These are phyloP conservation scores for Myotis lucifugus DNA, from an alignment of 2,113 vertebrate genomes.

Conservation along the genomic window DNA sequence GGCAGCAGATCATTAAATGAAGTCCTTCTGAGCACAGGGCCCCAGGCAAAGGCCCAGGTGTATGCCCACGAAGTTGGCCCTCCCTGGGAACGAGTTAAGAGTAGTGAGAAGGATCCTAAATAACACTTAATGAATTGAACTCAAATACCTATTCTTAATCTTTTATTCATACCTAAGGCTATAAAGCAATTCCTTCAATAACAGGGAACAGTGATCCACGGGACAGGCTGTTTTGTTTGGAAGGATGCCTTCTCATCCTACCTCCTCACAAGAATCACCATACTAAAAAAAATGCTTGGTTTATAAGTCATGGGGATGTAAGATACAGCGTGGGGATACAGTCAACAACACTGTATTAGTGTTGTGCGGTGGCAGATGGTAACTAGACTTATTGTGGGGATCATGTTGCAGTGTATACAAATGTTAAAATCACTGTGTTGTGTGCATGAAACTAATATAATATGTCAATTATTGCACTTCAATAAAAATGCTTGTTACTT, in stretches of 20 bases:
- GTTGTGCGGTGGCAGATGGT: background rate
- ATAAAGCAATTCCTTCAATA: background rate
- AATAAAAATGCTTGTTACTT: background rate
- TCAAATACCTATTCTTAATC: background rate
- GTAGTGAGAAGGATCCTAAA: background rate
- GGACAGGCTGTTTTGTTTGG: background rate
- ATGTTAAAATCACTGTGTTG: background rate
- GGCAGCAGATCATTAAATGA: background rate
- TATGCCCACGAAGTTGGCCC: fast-evolving
- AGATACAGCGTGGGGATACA: no score
- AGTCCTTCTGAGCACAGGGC: background rate
- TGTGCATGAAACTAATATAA: background rate
- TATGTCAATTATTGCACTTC: background rate
- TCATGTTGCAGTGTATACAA: background rate
- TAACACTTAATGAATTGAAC: background rate
- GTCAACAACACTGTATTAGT: no score
- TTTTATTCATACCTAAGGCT: background rate
- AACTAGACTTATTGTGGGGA: background rate
- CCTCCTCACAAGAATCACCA: background rate
- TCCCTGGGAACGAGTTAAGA: background rate
- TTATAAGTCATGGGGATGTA: background rate
- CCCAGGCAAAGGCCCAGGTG: fast-evolving
- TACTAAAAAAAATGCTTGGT: background rate
- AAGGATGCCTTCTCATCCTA: background rate
- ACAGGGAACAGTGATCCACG: background rate